phyloP scores from a whole-genome alignment of 1,140 invertebrate genomes.

The Trinorchestia longiramus region DNA sequence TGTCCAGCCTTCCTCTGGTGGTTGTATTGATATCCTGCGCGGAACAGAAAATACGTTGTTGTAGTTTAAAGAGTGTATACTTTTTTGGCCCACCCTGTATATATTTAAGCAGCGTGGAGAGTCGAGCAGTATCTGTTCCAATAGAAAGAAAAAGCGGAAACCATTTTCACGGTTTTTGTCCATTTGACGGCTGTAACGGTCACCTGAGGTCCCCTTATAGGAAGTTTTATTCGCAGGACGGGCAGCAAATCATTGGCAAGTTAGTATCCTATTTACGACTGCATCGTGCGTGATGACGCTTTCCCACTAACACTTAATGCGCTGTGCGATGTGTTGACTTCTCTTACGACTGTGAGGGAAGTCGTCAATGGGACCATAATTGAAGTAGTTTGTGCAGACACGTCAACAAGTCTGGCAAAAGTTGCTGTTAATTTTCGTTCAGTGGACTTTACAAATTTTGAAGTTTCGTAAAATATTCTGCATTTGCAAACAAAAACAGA shows the following conservation, averaged over 20 bases:
- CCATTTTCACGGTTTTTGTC: not conserved
- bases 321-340: not conserved
- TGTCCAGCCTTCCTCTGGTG: no score
- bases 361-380: not conserved
- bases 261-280: slow-evolving; percentile 1
- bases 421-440: not conserved
- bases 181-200: not conserved
- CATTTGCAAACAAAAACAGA: no score
- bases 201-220: not conserved
- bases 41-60: no score
- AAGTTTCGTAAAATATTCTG: not conserved
- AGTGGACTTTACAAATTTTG: not conserved
- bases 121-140: not conserved
- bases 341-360: not conserved
- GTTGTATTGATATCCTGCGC: no score
- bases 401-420: not conserved
- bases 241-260: not conserved
- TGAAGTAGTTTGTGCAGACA: not conserved
- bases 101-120: not conserved
- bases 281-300: not conserved
- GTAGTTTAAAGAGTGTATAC: no score
- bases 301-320: not conserved
- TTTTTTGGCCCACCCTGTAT: not conserved
- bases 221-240: not conserved
- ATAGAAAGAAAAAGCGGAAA: not conserved